Evolutionary conservation across 2,888 invertebrate species (phyloP), one percentile per base, ranked within the genome.

Genomic region (Andrena bucephala): DNA sequence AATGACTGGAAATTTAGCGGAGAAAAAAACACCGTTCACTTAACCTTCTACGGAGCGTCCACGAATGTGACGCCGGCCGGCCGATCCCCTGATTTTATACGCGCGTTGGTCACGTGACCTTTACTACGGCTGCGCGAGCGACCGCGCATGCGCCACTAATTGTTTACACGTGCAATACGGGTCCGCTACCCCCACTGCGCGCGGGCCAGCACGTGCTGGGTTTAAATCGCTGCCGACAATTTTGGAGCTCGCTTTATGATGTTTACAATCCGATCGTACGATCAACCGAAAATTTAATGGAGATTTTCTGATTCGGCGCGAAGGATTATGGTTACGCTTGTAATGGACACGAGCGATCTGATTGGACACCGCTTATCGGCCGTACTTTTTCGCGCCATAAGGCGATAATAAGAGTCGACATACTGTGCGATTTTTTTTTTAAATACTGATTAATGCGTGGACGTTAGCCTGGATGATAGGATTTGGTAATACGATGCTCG

Each of bases 11-110:
- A 33, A 42, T 31, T 72, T 60, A 13, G 0, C 2, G 20, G 10
- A 13, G 29, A 6, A 8, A 4, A 63, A 48, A 13, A n/a, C 13
- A 48, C 36, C 42, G 31, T 62, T 70, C 52, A 31, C 52, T 31
- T 29, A 57, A 57, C 73, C 54, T 20, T n/a, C 31, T 16, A 10
- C 50, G 48, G 27, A 77, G 36, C 66, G 29, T 82, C 72, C 68
- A 75, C 83, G 88, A 87, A 87, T 92, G 88, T 89, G 90, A 92
- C 89, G 91, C 93, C 94, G 93, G 94, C 93, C 93, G 93, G 93
- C 89, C 79, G 89, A 86, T 81, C 81, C 82, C 84, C 81, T 73
- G 77, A 83, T 89, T 90, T 93, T 93, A 93, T 93, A 93, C 89
- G 77, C 80, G 87, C 85, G 89, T 86, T 82, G 76, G 90, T 93